These are phyloP conservation scores for Orchestes rusci DNA, from an alignment of 2,888 invertebrate species.

Conservation along the genomic window DNA sequence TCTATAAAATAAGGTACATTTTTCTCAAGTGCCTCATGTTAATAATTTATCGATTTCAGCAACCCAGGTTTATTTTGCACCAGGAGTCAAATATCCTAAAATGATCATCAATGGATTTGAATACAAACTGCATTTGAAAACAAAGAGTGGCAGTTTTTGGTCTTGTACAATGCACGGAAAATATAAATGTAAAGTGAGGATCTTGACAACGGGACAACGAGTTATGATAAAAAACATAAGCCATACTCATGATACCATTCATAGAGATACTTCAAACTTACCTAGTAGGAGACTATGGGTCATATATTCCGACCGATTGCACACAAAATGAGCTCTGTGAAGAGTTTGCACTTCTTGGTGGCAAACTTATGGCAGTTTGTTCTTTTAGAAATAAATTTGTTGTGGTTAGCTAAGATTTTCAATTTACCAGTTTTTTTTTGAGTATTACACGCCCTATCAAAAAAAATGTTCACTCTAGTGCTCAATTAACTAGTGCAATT, in stretches of 20 bases:
- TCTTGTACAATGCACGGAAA: conserved; percentile 4
- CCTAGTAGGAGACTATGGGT: not conserved
- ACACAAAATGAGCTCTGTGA: too few relatives aligned
- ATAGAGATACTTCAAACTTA: not conserved
- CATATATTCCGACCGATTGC: not conserved
- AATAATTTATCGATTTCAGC: too few relatives aligned
- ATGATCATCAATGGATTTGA: conserved; percentile 10
- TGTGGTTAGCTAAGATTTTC: too few relatives aligned
- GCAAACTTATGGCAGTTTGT: too few relatives aligned
- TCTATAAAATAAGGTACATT: too few relatives aligned
- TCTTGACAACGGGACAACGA: conserved; percentile 2
- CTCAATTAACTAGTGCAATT: too few relatives aligned
- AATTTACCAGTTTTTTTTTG: too few relatives aligned
- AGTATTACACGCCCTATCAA: too few relatives aligned
- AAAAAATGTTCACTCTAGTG: too few relatives aligned
- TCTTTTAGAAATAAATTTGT: too few relatives aligned
- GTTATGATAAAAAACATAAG: not conserved
- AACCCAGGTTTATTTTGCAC: conserved; percentile 25
- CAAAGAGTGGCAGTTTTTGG: conserved; percentile 5
- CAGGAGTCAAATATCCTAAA: conserved; percentile 6
- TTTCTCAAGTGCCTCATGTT: too few relatives aligned
- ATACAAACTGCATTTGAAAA: conserved; percentile 2
- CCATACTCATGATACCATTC: conserved; percentile 1
- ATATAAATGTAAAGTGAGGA: conserved; percentile 6
- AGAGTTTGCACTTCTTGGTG: too few relatives aligned